A percentile compares a stretch with the other conserved stretches of the same genome.
Evolutionary conservation across 2,888 invertebrate species (phyloP).

Genomic region (Teinopalpus imperialis): DNA sequence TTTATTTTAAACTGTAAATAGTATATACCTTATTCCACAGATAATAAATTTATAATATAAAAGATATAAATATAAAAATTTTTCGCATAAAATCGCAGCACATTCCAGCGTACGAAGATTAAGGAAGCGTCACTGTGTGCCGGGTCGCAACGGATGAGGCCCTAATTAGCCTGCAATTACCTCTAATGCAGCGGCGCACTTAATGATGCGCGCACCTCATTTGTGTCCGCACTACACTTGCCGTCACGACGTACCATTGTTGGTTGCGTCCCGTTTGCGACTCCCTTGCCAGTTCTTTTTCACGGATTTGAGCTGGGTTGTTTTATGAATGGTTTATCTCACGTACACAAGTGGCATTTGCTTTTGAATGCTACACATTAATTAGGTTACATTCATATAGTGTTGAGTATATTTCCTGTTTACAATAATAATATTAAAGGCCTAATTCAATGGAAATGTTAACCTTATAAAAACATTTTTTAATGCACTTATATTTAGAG

Average conservation of each 20-base stretch:
- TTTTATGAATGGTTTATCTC: background rate
- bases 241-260: conserved; percentile 22
- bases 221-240: conserved; percentile 38
- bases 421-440: too few relatives aligned
- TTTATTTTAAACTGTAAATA: too few relatives aligned
- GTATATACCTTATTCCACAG: too few relatives aligned
- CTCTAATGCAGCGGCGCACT: conserved; percentile 64
- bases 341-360: conserved; percentile 1
- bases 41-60: too few relatives aligned
- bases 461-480: too few relatives aligned
- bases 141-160: conserved; percentile 59
- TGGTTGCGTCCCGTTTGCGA: conserved; percentile 30
- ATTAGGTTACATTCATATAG: conserved; percentile 8
- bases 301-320: conserved; percentile 1
- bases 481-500: too few relatives aligned
- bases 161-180: conserved; percentile 73
- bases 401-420: too few relatives aligned
- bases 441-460: too few relatives aligned
- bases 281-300: conserved; percentile 23
- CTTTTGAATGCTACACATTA: conserved; percentile 1
- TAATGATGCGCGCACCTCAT: conserved; percentile 64
- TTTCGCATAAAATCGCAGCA: conserved; percentile 49
- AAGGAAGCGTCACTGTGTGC: conserved; percentile 40
- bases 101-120: conserved; percentile 32
- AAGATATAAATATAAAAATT: too few relatives aligned